Base-by-base conservation (phyloP, 2,888 invertebrate species). In the Drosophila conformis region DNA sequence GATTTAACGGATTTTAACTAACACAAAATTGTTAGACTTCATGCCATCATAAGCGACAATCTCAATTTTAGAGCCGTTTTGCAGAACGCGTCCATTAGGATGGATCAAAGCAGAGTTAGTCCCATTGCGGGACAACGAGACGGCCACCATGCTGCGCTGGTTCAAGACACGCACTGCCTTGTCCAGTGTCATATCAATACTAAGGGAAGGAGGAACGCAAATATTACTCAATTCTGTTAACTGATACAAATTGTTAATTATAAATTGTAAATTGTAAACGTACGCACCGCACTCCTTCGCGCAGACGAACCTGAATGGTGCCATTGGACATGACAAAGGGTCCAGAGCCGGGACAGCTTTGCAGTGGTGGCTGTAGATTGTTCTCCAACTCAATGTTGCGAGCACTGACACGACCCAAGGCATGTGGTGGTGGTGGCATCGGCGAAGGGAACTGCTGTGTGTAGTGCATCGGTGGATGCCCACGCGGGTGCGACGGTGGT, bases 41-140 rank as follows among this genome's bases (percentile, higher is more conserved):
- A 96, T 96, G 73, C 95, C 94, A 89, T 97, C 97, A 67, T 96
- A 95, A 5, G 97, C 97, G 80, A 97, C 95, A 63, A 97, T 97
- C 93, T 98, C 97, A 18, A 97, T 97, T 59, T 97, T 94, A 2
- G 97, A 97, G 25, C 97, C 97, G 89, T 97, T 97, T 92, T 97
- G 97, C 92, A 96, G 96, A 67, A 98, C 96, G 56, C 97, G 94
- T 11, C 98, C 98, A 91, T 97, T 97, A 1, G 97, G 97, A 92
- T 98, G 98, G 60, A 98, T 95, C 68, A 98, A 94, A 0, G 97
- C 97, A 0, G 97, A 96, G 1, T 96, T 96, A 25, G 96, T 96
- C 11, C 97, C 97, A 29, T 96, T 95, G 57, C 96, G 95, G 61
- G 96, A 97, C 81, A 98, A 91, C 4, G 97, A 96, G 80, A 97